Evolutionary conservation across 2,113 vertebrate genomes (phyloP), one percentile per base, ranked within the genome.

Genomic region (Bufo bufo): DNA sequence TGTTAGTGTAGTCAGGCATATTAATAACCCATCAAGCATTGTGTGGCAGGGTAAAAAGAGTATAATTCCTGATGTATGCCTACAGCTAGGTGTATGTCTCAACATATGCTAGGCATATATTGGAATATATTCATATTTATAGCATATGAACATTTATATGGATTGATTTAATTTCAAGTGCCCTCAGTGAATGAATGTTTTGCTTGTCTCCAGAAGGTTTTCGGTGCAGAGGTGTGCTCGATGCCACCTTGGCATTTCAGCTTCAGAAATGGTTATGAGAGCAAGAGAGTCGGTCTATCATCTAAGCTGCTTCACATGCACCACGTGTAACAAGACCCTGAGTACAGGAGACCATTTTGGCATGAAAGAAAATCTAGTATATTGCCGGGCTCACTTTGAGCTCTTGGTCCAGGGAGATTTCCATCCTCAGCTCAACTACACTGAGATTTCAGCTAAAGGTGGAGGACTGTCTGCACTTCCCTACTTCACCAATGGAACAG

Each of bases 161-260:
- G n/a, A 81, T 81, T 45, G 14, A 61, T 61, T 81, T 43, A 8
- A 43, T 81, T 58, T 43, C 17, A 81, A 61, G 54, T 81, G 23
- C 78, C 54, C 54, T 81, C 78, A 81, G 71, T 88, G 56, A 88
- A 88, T 58, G 23, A 54, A 43, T 77, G 56, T 56, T 88, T 50
- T 89, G 72, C 95, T 95, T 92, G 92, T 96, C 96, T 96, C 93
- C 97, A 99, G 98, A 98, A 99, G 98, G 97, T 99, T 99, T 97
- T 99, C 98, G 91, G 97, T 99, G 96, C 98, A 99, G 97, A 97
- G 98, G 95, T 99, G 98, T 96, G 98, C 98, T 93, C 98, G 98
- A 95, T 99, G 98, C 96, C 98, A 99, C 96, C 97, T 99, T 94
- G 98, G 98, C 92, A 99, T 99, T 90, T 99, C 98, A 33, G 97